Conservation (phyloP, 2,888 invertebrate species). For the Lycocerus yunnanus region DNA sequence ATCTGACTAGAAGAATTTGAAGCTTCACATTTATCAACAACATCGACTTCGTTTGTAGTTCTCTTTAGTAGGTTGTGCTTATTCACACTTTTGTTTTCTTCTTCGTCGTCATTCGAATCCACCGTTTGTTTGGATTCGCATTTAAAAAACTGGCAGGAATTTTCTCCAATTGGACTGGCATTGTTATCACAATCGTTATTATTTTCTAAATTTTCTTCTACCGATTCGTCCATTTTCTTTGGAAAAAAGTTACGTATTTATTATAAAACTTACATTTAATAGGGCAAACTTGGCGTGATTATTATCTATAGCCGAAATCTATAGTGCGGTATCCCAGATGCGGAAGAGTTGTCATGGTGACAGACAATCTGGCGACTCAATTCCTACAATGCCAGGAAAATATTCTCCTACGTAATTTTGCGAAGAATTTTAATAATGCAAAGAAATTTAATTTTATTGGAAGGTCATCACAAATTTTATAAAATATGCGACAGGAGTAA, state of each 20-base stretch:
- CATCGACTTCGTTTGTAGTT: constrained; percentile 33
- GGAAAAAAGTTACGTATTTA: not conserved
- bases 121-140: constrained; percentile 42
- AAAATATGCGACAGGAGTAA: not conserved
- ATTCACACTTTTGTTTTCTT: constrained; percentile 27
- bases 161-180: constrained; percentile 33
- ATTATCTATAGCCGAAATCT: constrained; percentile 21
- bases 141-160: constrained; percentile 44
- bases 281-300: not conserved
- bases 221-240: constrained; percentile 8
- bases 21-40: constrained; percentile 21
- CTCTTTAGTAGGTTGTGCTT: constrained; percentile 39
- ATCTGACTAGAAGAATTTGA: constrained; percentile 20
- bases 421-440: constrained; percentile 11
- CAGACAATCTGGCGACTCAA: constrained; percentile 50
- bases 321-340: constrained; percentile 33
- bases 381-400: constrained; percentile 7
- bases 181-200: constrained; percentile 28
- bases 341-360: constrained; percentile 51
- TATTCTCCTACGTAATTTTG: constrained; percentile 1
- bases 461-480: not conserved
- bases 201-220: constrained; percentile 16
- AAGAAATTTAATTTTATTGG: not conserved
- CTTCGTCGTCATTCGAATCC: constrained; percentile 17
- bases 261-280: not conserved